Conservation (phyloP, 2,888 invertebrate species). For the Craniophora ligustri region DNA sequence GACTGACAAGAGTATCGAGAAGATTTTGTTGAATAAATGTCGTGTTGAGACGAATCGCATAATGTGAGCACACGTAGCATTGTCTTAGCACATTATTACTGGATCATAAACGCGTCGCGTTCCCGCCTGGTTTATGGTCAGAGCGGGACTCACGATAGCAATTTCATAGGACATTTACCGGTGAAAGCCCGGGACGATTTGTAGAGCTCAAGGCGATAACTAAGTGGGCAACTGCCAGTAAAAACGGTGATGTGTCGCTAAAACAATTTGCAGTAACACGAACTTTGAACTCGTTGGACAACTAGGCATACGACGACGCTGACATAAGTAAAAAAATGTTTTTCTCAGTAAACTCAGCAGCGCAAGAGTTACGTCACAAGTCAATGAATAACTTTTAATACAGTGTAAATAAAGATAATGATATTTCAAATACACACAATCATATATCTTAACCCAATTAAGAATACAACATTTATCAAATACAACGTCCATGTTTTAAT, state of each 20-base stretch:
- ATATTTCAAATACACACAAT: constrained; percentile 33
- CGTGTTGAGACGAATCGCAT: constrained; percentile 29
- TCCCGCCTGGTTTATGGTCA: constrained; percentile 77
- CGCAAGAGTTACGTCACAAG: constrained; percentile 5
- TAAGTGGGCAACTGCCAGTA: constrained; percentile 66
- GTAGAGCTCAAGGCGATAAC: constrained; percentile 73
- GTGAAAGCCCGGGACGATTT: constrained; percentile 76
- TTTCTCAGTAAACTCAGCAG: neutral
- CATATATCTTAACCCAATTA: constrained; percentile 55
- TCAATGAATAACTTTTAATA: constrained; percentile 21
- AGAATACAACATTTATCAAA: constrained; percentile 58
- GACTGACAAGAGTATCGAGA: constrained; percentile 22
- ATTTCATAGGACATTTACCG: constrained; percentile 83
- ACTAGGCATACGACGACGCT: constrained; percentile 18
- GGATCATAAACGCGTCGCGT: constrained; percentile 81
- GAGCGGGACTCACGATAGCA: constrained; percentile 84
- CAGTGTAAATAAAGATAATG: constrained; percentile 32
- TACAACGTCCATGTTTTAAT: constrained; percentile 46
- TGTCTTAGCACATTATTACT: constrained; percentile 75
- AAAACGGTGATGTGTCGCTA: constrained; percentile 69
- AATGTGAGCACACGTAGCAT: constrained; percentile 55
- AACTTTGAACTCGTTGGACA: constrained; percentile 21
- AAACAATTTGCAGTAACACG: constrained; percentile 56
- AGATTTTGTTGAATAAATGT: constrained; percentile 38
- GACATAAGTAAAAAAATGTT: constrained; percentile 9